A percentile compares a stretch with the other conserved stretches of the same genome.
Conservation (phyloP, 2,888 invertebrate genomes). For the Mystacides longicornis region DNA sequence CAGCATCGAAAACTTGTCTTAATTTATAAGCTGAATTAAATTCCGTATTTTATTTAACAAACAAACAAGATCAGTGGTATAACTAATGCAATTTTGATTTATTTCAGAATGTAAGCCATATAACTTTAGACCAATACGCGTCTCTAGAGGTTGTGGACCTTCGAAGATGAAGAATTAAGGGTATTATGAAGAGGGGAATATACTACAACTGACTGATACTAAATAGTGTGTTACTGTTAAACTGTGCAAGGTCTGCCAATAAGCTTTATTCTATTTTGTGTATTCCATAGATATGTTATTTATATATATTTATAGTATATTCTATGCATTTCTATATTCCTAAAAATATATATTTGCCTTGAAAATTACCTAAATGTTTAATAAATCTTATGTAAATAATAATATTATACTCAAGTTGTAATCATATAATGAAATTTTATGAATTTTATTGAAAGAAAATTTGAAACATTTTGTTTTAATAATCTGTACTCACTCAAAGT, state of each 20-base stretch:
- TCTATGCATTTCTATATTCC: not conserved
- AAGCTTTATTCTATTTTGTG: not conserved
- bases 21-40: too few relatives aligned
- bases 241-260: not conserved
- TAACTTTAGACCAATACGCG: conserved; percentile 54
- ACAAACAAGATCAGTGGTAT: too few relatives aligned
- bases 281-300: not conserved
- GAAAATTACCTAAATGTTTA: not conserved
- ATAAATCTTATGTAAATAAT: not conserved
- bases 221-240: too few relatives aligned
- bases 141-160: conserved; percentile 67
- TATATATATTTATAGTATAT: not conserved
- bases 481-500: too few relatives aligned
- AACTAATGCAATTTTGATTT: conserved; percentile 20
- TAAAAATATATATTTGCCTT: not conserved
- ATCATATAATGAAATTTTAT: too few relatives aligned
- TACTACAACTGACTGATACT: not conserved
- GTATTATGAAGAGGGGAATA: not conserved
- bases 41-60: too few relatives aligned
- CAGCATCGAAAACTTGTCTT: too few relatives aligned
- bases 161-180: conserved; percentile 9
- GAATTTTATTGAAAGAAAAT: too few relatives aligned
- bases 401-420: too few relatives aligned
- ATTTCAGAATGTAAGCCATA: conserved; percentile 67
- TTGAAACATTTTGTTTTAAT: too few relatives aligned